These are phyloP conservation scores for Megaptera novaeangliae DNA, from an alignment of 2,113 vertebrate species.

Conservation along the genomic window DNA sequence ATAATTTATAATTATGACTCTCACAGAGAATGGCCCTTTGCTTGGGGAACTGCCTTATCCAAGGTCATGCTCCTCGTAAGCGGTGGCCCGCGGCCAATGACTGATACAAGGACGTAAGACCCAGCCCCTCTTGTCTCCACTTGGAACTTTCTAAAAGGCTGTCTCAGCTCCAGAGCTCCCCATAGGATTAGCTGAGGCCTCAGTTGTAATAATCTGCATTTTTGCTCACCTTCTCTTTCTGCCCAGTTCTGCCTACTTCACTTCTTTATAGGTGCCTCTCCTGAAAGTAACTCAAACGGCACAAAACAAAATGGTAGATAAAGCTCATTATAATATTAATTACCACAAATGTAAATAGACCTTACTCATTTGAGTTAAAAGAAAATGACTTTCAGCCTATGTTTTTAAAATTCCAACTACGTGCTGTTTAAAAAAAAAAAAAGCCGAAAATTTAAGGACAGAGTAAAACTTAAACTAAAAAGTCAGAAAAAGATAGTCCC, in stretches of 20 bases:
- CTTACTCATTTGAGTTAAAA: neutral
- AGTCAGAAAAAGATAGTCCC: neutral
- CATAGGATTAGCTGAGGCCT: neutral
- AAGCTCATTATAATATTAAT: neutral
- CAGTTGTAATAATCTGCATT: neutral
- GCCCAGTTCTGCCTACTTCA: accelerated
- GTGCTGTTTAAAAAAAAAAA: neutral
- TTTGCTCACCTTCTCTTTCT: neutral
- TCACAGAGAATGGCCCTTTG: neutral
- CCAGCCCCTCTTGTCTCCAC: neutral
- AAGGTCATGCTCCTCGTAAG: neutral
- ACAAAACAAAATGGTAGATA: neutral
- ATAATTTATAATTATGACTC: neutral
- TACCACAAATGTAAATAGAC: neutral
- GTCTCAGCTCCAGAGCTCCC: neutral
- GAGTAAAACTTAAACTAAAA: neutral
- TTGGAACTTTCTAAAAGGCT: neutral
- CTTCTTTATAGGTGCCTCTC: neutral
- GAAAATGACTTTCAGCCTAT: neutral
- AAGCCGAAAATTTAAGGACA: neutral
- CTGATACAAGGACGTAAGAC: accelerated
- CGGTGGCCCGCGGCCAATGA: neutral
- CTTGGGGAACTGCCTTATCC: neutral
- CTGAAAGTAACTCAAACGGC: neutral
- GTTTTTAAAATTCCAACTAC: neutral